Conservation (phyloP, 2,113 vertebrate genomes). For the Sturnira hondurensis region DNA sequence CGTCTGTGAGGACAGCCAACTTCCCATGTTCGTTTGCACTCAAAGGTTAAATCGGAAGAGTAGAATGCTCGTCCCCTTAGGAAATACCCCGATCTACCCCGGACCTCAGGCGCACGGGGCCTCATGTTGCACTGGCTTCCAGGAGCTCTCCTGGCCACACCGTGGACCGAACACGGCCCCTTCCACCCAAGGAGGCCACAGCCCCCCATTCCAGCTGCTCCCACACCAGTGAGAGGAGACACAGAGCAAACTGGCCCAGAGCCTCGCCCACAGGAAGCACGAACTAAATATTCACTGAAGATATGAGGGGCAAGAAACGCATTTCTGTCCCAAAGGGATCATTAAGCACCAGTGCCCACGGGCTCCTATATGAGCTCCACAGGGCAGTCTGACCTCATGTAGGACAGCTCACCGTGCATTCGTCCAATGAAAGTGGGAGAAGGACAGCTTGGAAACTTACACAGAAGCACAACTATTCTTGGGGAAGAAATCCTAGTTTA, state of each 20-base stretch:
- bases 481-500: not conserved
- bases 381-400: not conserved
- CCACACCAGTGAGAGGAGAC: not conserved
- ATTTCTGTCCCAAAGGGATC: not conserved
- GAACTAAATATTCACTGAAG: not conserved
- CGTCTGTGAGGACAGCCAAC: constrained; percentile 39
- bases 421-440: not conserved
- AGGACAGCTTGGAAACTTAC: not conserved
- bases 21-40: constrained; percentile 57
- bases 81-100: constrained; percentile 72
- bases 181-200: not conserved
- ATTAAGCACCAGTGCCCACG: not conserved
- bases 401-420: not conserved
- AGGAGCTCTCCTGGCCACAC: constrained; percentile 63
- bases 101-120: constrained; percentile 56
- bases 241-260: rapidly evolving
- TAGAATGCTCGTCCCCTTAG: constrained; percentile 51
- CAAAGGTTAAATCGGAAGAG: constrained; percentile 52
- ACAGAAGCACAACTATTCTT: not conserved
- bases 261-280: not conserved
- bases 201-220: rapidly evolving
- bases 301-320: not conserved
- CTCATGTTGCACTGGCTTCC: constrained; percentile 47
- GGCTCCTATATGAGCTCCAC: not conserved
- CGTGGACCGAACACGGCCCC: not conserved